phyloP scores from a whole-genome alignment of 2,113 vertebrate species.

The Pelmatolapia mariae region DNA sequence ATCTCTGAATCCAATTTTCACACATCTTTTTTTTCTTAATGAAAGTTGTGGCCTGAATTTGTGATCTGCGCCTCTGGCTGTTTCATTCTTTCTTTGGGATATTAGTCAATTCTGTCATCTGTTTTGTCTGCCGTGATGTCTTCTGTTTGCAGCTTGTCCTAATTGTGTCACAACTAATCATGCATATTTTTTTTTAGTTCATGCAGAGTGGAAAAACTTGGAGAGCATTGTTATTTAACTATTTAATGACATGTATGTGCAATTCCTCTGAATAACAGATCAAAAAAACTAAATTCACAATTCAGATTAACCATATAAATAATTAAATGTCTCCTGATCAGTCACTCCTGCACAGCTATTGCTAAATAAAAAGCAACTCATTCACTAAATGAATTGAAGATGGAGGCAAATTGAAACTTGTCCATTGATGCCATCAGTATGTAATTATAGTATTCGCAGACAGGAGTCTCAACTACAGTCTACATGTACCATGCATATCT shows the following conservation, averaged over 20 bases:
- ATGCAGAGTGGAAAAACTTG: not conserved
- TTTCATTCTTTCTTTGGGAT: not conserved
- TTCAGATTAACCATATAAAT: not conserved
- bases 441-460: not conserved
- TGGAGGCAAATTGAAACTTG: not conserved
- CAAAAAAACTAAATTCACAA: not conserved
- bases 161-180: not conserved
- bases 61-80: not conserved
- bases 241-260: not conserved
- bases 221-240: not conserved
- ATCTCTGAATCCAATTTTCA: not conserved
- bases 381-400: not conserved
- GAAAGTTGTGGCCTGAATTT: not conserved
- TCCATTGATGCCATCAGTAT: not conserved
- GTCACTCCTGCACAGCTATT: not conserved
- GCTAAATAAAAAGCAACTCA: not conserved
- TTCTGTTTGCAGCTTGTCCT: not conserved
- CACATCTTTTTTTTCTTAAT: not conserved
- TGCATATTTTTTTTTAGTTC: not conserved
- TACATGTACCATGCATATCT: not conserved
- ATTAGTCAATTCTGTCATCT: not conserved
- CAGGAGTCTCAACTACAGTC: not conserved
- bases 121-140: not conserved
- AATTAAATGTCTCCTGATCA: not conserved
- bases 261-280: not conserved